These are phyloP conservation scores for Channa argus DNA, from an alignment of 2,113 vertebrate species.

Conservation along the genomic window DNA sequence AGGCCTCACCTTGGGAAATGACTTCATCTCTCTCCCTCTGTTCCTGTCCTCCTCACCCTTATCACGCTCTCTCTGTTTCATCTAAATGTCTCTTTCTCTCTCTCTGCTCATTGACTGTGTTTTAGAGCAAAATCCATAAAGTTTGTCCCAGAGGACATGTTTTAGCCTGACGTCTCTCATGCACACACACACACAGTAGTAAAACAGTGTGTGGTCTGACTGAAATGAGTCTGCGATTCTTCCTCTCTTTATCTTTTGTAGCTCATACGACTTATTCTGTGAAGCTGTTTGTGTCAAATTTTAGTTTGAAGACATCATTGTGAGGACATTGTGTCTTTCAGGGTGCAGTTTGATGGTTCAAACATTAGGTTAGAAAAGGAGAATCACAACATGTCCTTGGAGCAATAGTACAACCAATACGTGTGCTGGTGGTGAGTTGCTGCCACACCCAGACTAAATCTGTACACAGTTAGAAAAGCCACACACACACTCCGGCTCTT, in stretches of 20 bases:
- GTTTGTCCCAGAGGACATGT: conserved; percentile 55
- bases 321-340: too few species aligned
- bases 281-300: too few species aligned
- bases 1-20: conserved; percentile 67
- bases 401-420: too few species aligned
- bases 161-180: conserved; percentile 37
- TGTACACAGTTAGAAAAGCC: conserved; percentile 38
- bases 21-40: conserved; percentile 60
- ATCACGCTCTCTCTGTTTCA: neutral
- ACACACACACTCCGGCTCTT: too few species aligned
- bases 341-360: too few species aligned
- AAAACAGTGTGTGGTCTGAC: conserved; percentile 59
- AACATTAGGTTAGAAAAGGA: too few species aligned
- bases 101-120: conserved; percentile 48
- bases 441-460: conserved; percentile 66
- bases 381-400: too few species aligned
- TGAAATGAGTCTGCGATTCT: conserved; percentile 38
- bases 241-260: conserved; percentile 35
- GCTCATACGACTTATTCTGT: neutral
- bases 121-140: conserved; percentile 72
- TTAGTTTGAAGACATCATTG: too few species aligned
- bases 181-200: conserved; percentile 8
- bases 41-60: neutral
- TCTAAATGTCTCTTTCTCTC: neutral
- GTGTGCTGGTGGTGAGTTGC: too few species aligned